Evolutionary conservation across 2,113 vertebrate genomes (phyloP).

Genomic region (Phodopus roborovskii): DNA sequence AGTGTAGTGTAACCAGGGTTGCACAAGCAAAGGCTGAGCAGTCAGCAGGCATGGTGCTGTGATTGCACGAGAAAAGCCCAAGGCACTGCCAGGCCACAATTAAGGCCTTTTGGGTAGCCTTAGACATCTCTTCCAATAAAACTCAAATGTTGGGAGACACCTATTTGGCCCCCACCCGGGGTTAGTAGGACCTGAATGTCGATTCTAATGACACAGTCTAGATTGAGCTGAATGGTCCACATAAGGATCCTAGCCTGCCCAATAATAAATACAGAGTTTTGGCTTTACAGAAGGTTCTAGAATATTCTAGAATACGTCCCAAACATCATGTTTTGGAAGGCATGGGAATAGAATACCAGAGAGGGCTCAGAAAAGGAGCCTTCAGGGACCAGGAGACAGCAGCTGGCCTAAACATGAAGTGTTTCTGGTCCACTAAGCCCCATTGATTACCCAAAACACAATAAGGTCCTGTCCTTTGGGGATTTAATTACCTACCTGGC

Average conservation of each 20-base stretch:
- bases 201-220: background rate
- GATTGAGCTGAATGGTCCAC: background rate
- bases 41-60: background rate
- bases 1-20: background rate
- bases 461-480: background rate
- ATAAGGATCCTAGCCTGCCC: background rate
- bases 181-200: background rate
- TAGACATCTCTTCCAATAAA: background rate
- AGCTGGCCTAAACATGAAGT: background rate
- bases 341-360: background rate
- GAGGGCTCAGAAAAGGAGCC: background rate
- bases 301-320: slow-evolving; percentile 26
- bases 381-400: background rate
- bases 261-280: background rate
- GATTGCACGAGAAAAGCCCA: background rate
- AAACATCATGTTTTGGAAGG: background rate
- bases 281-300: background rate
- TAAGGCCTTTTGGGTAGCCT: background rate
- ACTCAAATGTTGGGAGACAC: too few relatives aligned
- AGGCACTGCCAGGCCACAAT: background rate
- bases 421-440: background rate
- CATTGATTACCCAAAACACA: background rate
- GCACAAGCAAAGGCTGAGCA: background rate
- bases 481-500: background rate
- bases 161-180: background rate